These are phyloP conservation scores for Bovichtus variegatus DNA, from an alignment of 2,797 vertebrate genomes.

Conservation along the genomic window DNA sequence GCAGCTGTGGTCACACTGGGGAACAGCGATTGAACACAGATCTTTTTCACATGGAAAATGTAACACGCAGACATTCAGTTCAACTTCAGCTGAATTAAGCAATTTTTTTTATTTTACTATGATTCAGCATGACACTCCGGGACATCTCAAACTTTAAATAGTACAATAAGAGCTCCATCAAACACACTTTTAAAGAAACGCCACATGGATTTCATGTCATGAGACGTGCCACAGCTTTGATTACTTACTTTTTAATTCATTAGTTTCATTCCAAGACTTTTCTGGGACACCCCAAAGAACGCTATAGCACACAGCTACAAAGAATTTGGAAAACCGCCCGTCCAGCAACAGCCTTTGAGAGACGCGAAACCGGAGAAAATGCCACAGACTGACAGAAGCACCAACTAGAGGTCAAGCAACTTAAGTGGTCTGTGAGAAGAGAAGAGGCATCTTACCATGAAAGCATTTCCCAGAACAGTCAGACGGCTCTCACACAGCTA, in stretches of 20 bases:
- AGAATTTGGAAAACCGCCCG: conserved; percentile 27
- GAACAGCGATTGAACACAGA: neutral
- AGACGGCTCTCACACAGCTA: conserved; percentile 60
- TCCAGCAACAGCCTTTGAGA: conserved; percentile 2
- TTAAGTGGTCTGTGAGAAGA: conserved; percentile 25
- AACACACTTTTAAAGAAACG: neutral
- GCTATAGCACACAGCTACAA: neutral
- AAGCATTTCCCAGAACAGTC: conserved; percentile 63
- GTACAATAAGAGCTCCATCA: neutral
- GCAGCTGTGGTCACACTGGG: neutral
- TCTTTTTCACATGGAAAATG: neutral
- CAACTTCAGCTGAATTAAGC: neutral
- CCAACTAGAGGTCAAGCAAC: conserved; percentile 43
- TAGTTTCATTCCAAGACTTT: neutral
- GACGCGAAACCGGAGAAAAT: conserved; percentile 23
- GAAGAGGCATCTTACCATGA: conserved; percentile 70
- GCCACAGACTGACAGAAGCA: conserved; percentile 6
- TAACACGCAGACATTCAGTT: neutral
- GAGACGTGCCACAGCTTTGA: neutral
- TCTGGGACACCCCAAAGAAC: neutral
- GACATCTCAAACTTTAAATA: neutral
- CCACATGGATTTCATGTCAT: too few species aligned
- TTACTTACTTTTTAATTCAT: conserved; percentile 1
- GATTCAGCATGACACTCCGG: neutral
- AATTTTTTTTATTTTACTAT: neutral